Conservation (phyloP, 2,888 invertebrate genomes). For the Ctena decussata region DNA sequence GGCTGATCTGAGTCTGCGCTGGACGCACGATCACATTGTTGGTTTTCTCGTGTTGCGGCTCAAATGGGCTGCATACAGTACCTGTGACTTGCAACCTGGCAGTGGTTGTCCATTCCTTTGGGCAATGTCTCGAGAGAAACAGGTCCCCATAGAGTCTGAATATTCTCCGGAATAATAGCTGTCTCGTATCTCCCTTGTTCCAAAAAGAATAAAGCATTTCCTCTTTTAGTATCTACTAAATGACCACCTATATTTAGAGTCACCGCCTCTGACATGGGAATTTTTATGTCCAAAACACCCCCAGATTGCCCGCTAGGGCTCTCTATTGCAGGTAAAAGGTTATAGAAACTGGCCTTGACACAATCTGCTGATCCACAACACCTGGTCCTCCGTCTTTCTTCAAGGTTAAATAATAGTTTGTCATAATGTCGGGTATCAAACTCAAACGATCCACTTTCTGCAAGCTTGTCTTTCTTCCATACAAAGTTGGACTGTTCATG, state of each 20-base stretch:
- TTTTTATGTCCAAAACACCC: not conserved
- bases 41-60: too few relatives aligned
- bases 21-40: too few relatives aligned
- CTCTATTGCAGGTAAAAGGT: slow-evolving; percentile 20
- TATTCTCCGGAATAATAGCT: slow-evolving; percentile 46
- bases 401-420: slow-evolving; percentile 1
- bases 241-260: slow-evolving; percentile 30
- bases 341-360: slow-evolving; percentile 27
- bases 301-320: not conserved
- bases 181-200: slow-evolving; percentile 38
- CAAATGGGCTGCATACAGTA: not conserved
- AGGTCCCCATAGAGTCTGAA: slow-evolving; percentile 53
- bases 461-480: not conserved
- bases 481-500: not conserved
- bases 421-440: slow-evolving; percentile 22
- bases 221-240: slow-evolving; percentile 18
- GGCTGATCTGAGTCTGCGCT: too few relatives aligned
- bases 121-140: slow-evolving; percentile 52
- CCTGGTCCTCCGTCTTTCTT: not conserved
- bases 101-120: slow-evolving; percentile 43
- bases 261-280: not conserved
- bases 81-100: slow-evolving; percentile 55
- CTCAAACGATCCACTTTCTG: not conserved
- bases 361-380: slow-evolving; percentile 13
- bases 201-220: slow-evolving; percentile 25